Conservation (phyloP, 1,140 invertebrate species). For the Hycleus cichorii region DNA sequence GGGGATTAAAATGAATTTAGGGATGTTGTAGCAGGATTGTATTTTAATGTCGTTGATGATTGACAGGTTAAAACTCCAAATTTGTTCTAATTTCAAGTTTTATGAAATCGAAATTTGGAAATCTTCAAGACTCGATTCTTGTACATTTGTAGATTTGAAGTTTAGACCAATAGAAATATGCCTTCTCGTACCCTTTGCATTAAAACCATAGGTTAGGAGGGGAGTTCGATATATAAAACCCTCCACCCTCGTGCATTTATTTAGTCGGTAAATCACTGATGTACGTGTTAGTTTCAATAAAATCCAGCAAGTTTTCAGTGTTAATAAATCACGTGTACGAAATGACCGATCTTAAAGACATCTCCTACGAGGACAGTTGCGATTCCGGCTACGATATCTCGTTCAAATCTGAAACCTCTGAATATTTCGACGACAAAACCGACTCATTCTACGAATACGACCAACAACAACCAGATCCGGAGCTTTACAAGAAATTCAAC, state of each 20-base stretch:
- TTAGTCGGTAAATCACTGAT: background rate
- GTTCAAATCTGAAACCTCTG: conserved; percentile 38
- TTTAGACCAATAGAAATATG: no score
- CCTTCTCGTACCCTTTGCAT: no score
- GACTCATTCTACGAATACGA: conserved; percentile 36
- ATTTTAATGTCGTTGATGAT: no score
- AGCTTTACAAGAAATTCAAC: conserved; percentile 36
- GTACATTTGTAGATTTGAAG: no score
- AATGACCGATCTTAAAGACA: conserved; percentile 7
- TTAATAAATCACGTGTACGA: background rate
- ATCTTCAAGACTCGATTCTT: no score
- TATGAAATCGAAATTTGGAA: no score
- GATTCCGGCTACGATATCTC: conserved; percentile 41
- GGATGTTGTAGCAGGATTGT: no score
- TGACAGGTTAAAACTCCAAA: no score
- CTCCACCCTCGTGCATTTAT: background rate
- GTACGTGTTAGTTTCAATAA: background rate
- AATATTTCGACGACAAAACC: conserved; percentile 29
- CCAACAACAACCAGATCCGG: conserved; percentile 9
- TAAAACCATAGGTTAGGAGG: background rate
- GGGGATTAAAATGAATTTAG: no score
- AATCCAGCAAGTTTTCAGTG: background rate
- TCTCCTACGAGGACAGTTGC: conserved; percentile 37
- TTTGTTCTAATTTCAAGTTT: no score
- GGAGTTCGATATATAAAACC: background rate